A percentile compares a stretch with the other conserved stretches of the same genome.
Conservation (phyloP, 2,888 invertebrate genomes). For the Eulithis testata region DNA sequence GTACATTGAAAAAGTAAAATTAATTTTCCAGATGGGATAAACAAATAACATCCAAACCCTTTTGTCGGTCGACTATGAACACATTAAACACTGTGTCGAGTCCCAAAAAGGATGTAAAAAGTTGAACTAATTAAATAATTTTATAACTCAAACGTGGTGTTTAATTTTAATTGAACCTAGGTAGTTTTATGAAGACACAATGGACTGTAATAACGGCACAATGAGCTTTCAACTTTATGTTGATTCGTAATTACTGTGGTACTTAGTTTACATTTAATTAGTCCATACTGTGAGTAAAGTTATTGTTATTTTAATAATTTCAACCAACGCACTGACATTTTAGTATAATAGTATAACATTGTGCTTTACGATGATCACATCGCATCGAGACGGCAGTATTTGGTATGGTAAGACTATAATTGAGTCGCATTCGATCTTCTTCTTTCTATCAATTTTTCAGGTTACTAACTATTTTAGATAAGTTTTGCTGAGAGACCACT, state of each 20-base stretch:
- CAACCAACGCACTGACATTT: no score
- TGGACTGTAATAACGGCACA: neutral
- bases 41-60: conserved; percentile 24
- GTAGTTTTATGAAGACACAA: conserved; percentile 9
- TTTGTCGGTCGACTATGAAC: conserved; percentile 14
- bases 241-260: conserved; percentile 4
- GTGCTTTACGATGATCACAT: no score
- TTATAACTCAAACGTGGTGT: conserved; percentile 1
- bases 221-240: conserved; percentile 5
- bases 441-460: no score
- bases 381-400: no score
- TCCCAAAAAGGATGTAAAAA: conserved; percentile 23
- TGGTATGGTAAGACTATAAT: no score
- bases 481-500: no score
- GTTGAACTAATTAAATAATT: conserved; percentile 19
- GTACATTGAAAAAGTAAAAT: conserved; percentile 38
- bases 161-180: conserved; percentile 1
- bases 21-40: conserved; percentile 25
- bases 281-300: no score
- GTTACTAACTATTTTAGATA: no score
- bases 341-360: no score
- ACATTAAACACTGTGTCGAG: conserved; percentile 18
- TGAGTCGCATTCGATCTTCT: no score
- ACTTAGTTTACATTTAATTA: neutral
- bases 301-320: no score